phyloP scores from a whole-genome alignment of 1,140 invertebrate species.

The Ceratina calcarata region DNA sequence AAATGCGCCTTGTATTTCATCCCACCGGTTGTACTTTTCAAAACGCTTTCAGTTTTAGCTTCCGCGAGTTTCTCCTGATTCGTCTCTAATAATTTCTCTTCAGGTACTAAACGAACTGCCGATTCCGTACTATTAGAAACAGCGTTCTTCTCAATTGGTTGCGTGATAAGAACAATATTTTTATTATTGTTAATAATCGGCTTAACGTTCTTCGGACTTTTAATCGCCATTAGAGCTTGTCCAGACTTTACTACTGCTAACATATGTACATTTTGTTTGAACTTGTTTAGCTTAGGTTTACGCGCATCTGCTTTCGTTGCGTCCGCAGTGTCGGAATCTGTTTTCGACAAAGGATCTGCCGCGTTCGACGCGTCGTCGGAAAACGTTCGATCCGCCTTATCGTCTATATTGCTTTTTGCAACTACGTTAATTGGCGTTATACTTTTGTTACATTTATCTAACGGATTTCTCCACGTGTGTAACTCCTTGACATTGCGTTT shows the following conservation, averaged over 20 bases:
- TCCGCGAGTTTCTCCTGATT: background rate
- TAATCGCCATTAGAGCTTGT: conserved; percentile 64
- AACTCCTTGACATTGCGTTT: conserved; percentile 3
- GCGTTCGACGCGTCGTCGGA: background rate
- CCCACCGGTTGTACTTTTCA: background rate
- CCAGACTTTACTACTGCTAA: conserved; percentile 48
- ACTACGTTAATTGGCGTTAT: conserved; percentile 5
- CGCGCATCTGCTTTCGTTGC: background rate
- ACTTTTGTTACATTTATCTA: background rate
- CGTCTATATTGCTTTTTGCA: background rate
- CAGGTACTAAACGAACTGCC: conserved; percentile 6
- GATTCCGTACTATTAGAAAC: conserved; percentile 3
- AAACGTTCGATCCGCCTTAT: background rate
- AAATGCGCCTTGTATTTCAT: background rate
- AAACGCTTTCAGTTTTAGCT: background rate
- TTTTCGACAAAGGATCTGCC: background rate
- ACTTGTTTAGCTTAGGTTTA: conserved; percentile 27
- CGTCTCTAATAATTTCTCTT: background rate
- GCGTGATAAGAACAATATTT: conserved; percentile 66
- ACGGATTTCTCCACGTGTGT: background rate
- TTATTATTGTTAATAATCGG: conserved; percentile 66
- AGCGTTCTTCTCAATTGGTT: conserved; percentile 48
- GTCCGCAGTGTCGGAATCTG: background rate
- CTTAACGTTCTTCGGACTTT: conserved; percentile 63
- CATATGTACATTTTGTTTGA: conserved; percentile 45